Conservation (phyloP, 2,888 invertebrate genomes). For the Spodoptera exigua region DNA sequence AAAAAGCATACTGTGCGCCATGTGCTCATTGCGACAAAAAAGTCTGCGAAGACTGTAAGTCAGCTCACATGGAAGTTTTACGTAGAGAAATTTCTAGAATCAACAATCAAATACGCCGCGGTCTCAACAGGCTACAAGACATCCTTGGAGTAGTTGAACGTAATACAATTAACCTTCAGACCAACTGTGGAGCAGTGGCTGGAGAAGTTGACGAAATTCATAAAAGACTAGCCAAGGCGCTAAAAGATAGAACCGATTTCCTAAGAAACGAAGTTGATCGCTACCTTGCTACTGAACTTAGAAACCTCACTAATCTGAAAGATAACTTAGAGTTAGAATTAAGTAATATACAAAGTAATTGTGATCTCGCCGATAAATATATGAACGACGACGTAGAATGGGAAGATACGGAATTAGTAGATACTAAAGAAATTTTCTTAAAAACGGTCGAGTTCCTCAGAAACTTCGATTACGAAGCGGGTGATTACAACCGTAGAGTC, state of each 20-base stretch:
- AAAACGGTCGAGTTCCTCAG: conserved; percentile 98
- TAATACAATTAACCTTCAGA: conserved; percentile 95
- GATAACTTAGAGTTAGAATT: conserved; percentile 98
- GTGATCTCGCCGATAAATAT: conserved; percentile 98
- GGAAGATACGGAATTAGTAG: conserved; percentile 97
- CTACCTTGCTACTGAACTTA: conserved; percentile 96
- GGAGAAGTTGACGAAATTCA: conserved; percentile 98
- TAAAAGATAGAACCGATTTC: conserved; percentile 96
- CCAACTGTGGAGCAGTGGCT: conserved; percentile 96
- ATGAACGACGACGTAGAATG: conserved; percentile 97
- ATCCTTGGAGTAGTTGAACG: conserved; percentile 95
- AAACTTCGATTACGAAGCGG: conserved; percentile 98
- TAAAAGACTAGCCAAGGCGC: conserved; percentile 95
- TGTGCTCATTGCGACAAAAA: conserved; percentile 99
- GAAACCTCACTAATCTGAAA: conserved; percentile 95
- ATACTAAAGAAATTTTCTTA: conserved; percentile 98
- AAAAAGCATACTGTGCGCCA: conserved; percentile 95
- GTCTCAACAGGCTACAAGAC: conserved; percentile 96
- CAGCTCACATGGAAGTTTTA: conserved; percentile 98
- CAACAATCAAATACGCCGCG: conserved; percentile 96
- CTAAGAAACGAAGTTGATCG: conserved; percentile 97
- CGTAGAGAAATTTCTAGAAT: conserved; percentile 96
- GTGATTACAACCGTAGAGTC: conserved; percentile 95
- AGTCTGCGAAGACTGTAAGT: conserved; percentile 98
- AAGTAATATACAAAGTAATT: conserved; percentile 98